Conservation (phyloP, 2,113 vertebrate species). For the Microcebus griseorufus region DNA sequence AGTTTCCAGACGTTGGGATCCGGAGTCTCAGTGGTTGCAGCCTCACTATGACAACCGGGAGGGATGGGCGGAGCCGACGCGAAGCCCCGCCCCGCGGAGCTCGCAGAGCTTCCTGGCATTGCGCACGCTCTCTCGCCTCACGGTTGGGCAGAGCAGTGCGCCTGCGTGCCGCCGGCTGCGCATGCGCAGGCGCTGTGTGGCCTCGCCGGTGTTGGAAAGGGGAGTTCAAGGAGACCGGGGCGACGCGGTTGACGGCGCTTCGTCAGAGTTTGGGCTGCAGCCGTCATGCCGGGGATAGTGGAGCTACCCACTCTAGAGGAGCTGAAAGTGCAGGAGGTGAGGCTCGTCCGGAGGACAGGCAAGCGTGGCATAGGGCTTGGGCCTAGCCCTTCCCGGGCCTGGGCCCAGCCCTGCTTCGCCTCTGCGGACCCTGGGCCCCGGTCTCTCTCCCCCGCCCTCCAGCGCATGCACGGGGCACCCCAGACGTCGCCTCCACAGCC, state of each 20-base stretch:
- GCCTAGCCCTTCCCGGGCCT: neutral
- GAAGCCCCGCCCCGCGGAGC: neutral
- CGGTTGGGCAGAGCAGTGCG: neutral
- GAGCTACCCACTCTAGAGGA: slow-evolving; percentile 90
- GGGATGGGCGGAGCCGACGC: neutral
- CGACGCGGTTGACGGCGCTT: neutral
- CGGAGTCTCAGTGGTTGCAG: neutral
- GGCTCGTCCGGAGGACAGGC: slow-evolving; percentile 58
- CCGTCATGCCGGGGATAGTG: slow-evolving; percentile 87
- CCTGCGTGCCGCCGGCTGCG: slow-evolving; percentile 60
- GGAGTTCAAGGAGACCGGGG: slow-evolving; percentile 83
- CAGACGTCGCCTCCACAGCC: too few relatives aligned
- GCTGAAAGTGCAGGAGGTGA: slow-evolving; percentile 93
- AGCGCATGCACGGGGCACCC: neutral
- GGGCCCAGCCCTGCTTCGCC: neutral
- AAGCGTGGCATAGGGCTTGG: neutral
- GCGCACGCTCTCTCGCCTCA: neutral
- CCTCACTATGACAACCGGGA: slow-evolving; percentile 68
- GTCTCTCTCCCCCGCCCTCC: neutral
- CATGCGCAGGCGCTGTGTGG: slow-evolving; percentile 45
- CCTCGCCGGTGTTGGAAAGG: slow-evolving; percentile 64
- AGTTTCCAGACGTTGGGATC: neutral
- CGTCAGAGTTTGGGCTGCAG: neutral
- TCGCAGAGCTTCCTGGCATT: accelerated
- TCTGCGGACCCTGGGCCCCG: neutral